Conservation (phyloP, 92 coral and sea anemone genomes). For the Parazoanthus atlanticus region DNA sequence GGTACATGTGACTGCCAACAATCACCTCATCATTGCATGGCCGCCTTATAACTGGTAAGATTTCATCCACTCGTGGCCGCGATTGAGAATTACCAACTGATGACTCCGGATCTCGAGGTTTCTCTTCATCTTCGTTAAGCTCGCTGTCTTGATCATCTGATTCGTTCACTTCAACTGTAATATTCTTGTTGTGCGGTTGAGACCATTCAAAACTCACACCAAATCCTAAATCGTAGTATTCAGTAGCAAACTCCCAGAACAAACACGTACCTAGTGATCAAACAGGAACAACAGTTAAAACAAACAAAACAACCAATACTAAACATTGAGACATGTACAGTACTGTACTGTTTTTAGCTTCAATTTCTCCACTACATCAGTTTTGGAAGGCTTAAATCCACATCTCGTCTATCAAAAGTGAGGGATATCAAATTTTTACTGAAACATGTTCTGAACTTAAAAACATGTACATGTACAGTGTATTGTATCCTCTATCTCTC, state of each 20-base stretch:
- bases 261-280: slow-evolving; percentile 81
- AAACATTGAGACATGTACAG: too few species aligned
- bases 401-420: too few species aligned
- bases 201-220: slow-evolving; percentile 99
- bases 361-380: too few species aligned
- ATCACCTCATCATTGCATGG: slow-evolving; percentile 98
- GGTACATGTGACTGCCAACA: slow-evolving; percentile 98
- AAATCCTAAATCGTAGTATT: slow-evolving; percentile 92
- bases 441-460: not conserved
- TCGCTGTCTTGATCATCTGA: slow-evolving; percentile 73
- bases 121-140: slow-evolving; percentile 63
- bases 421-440: not conserved
- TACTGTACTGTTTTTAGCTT: too few species aligned
- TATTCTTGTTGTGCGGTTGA: slow-evolving; percentile 80
- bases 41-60: slow-evolving; percentile 93
- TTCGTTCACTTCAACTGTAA: slow-evolving; percentile 92
- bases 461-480: too few species aligned
- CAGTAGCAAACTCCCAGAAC: slow-evolving; percentile 99
- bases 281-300: not conserved
- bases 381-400: too few species aligned
- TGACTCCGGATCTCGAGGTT: slow-evolving; percentile 66
- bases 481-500: too few species aligned
- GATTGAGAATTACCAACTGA: slow-evolving; percentile 51
- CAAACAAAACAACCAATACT: not conserved
- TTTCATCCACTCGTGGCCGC: slow-evolving; percentile 87